These are phyloP conservation scores for Trichomycterus rosablanca DNA, from an alignment of 2,113 vertebrate species.

Conservation along the genomic window DNA sequence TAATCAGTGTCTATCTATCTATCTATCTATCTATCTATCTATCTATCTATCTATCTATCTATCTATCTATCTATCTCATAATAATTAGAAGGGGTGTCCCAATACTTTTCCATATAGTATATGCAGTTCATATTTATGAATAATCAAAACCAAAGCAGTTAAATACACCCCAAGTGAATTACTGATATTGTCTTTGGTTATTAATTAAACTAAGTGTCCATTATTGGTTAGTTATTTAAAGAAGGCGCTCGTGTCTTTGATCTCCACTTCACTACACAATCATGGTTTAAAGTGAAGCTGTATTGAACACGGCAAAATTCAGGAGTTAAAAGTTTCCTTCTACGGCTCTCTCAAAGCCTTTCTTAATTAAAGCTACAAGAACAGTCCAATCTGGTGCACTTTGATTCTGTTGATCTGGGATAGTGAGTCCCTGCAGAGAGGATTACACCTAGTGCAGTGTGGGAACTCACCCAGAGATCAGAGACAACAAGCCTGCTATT, in stretches of 20 bases:
- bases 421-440: conserved; percentile 35
- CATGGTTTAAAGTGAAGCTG: conserved; percentile 9
- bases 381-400: conserved; percentile 25
- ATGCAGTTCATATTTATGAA: too few species aligned
- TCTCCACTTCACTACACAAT: not conserved
- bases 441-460: conserved; percentile 46
- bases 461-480: conserved; percentile 27
- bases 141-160: too few species aligned
- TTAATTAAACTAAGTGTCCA: not conserved
- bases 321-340: conserved; percentile 29
- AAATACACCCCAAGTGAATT: too few species aligned
- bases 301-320: not conserved
- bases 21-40: too few species aligned
- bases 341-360: conserved; percentile 26
- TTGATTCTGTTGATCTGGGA: conserved; percentile 26
- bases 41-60: too few species aligned
- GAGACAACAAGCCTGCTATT: not conserved
- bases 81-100: too few species aligned
- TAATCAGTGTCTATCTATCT: too few species aligned
- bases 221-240: not conserved
- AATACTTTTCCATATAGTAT: too few species aligned
- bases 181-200: too few species aligned
- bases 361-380: conserved; percentile 44
- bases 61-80: too few species aligned
- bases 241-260: conserved; percentile 4